These are phyloP conservation scores for Lordiphosa stackelbergi DNA, from an alignment of 1,140 invertebrate genomes.

Conservation along the genomic window DNA sequence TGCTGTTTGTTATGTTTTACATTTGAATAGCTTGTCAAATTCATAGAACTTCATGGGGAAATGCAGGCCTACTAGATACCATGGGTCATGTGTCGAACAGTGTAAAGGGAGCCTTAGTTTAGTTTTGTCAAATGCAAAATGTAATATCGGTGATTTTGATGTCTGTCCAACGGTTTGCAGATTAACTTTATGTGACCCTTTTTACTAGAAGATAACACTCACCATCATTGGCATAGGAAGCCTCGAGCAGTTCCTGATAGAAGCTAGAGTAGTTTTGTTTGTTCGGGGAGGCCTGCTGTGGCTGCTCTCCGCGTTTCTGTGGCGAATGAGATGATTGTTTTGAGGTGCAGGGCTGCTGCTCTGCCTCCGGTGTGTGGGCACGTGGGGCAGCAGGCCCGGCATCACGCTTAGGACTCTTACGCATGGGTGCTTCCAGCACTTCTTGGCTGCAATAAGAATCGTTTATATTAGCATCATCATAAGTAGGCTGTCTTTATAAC, in stretches of 20 bases:
- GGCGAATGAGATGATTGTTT: conserved; percentile 65
- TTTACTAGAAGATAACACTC: conserved; percentile 1
- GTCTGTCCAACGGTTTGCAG: too few species aligned
- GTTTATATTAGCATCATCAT: neutral
- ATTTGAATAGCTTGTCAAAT: too few species aligned
- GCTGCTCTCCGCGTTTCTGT: conserved; percentile 34
- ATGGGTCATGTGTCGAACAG: too few species aligned
- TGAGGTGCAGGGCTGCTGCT: conserved; percentile 66
- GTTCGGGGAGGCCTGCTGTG: conserved; percentile 13
- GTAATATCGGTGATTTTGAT: too few species aligned
- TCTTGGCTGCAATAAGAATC: conserved; percentile 23
- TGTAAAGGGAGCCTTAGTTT: too few species aligned
- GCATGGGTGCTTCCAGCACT: conserved; percentile 36
- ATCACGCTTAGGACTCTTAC: conserved; percentile 62
- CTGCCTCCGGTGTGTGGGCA: conserved; percentile 56
- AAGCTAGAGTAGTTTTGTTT: conserved; percentile 46
- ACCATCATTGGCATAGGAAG: conserved; percentile 75
- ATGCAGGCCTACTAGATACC: too few species aligned
- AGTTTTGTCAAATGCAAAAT: too few species aligned
- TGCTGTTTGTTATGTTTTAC: too few species aligned
- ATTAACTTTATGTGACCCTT: too few species aligned
- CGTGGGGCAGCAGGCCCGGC: conserved; percentile 30
- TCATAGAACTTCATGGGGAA: too few species aligned
- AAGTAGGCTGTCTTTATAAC: neutral
- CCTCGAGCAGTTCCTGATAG: conserved; percentile 73